Percentiles rank a stretch among this genome's conserved stretches.
Evolutionary conservation across 2,113 vertebrate species (phyloP).

Genomic region (Phalacrocorax carbo): DNA sequence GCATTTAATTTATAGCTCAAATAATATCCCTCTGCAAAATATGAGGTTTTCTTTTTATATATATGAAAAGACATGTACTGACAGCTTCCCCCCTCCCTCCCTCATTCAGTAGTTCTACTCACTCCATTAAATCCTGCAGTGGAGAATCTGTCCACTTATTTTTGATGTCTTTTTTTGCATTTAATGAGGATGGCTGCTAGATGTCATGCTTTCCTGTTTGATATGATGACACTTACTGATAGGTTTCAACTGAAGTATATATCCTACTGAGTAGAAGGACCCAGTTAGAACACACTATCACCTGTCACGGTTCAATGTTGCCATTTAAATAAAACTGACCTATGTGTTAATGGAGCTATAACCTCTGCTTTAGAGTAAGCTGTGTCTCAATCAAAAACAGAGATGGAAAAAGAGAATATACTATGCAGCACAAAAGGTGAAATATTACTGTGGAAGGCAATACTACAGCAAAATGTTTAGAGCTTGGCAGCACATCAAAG

Average conservation of each 20-base stretch:
- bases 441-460: neutral
- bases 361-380: neutral
- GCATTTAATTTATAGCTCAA: neutral
- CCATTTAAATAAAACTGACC: constrained; percentile 30
- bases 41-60: neutral
- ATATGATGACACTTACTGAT: neutral
- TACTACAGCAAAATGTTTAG: neutral
- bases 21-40: neutral
- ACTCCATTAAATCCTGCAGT: constrained; percentile 23
- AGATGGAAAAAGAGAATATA: neutral
- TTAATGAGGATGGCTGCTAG: constrained; percentile 1
- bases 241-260: neutral
- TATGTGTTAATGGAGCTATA: constrained; percentile 10
- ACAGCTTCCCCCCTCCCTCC: neutral
- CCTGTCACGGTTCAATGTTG: neutral
- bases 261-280: neutral
- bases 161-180: neutral
- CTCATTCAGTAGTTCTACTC: neutral
- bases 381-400: neutral
- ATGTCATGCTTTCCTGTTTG: constrained; percentile 9
- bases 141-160: neutral
- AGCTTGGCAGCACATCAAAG: neutral
- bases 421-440: neutral
- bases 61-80: neutral
- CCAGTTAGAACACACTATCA: neutral